Percentiles rank a stretch among this genome's conserved stretches.
These are phyloP conservation scores for Enteromius trimaculatus DNA, from an alignment of 2,797 vertebrate genomes.

Conservation along the genomic window DNA sequence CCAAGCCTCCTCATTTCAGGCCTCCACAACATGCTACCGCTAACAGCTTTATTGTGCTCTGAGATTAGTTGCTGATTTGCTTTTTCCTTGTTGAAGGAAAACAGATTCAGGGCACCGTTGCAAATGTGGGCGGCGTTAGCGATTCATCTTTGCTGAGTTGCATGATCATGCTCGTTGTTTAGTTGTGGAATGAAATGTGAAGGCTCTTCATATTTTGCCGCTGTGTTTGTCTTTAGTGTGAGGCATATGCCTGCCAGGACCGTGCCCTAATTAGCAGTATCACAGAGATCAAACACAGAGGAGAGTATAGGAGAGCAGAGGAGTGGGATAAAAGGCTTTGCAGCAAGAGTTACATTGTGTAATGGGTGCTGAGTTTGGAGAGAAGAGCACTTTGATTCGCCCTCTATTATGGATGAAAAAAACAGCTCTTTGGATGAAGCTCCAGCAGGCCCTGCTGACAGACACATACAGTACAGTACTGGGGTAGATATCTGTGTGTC, in stretches of 20 bases:
- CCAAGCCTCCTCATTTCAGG: background rate
- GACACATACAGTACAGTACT: slow-evolving; percentile 36
- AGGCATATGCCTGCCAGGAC: slow-evolving; percentile 78
- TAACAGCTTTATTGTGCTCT: slow-evolving; percentile 16
- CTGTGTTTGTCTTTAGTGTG: slow-evolving; percentile 68
- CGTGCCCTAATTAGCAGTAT: slow-evolving; percentile 79
- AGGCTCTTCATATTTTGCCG: slow-evolving; percentile 63
- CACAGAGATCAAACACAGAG: slow-evolving; percentile 78
- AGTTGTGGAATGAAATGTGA: slow-evolving; percentile 67
- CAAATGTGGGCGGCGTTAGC: slow-evolving; percentile 40
- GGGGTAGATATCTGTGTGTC: slow-evolving; percentile 3
- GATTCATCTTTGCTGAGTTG: slow-evolving; percentile 71
- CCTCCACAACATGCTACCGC: background rate
- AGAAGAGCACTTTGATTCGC: slow-evolving; percentile 73
- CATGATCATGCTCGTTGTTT: slow-evolving; percentile 55
- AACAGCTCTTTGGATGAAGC: slow-evolving; percentile 67
- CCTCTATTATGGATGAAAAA: slow-evolving; percentile 71
- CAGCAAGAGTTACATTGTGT: slow-evolving; percentile 72
- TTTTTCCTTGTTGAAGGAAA: slow-evolving; percentile 23
- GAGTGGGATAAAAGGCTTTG: slow-evolving; percentile 74
- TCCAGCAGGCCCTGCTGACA: slow-evolving; percentile 60
- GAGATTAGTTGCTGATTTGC: slow-evolving; percentile 11
- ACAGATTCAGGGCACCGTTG: slow-evolving; percentile 34
- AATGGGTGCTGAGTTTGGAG: slow-evolving; percentile 69
- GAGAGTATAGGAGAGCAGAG: slow-evolving; percentile 65